Base-by-base conservation (phyloP, 1,140 invertebrate genomes). In the Drosophila punjabiensis region DNA sequence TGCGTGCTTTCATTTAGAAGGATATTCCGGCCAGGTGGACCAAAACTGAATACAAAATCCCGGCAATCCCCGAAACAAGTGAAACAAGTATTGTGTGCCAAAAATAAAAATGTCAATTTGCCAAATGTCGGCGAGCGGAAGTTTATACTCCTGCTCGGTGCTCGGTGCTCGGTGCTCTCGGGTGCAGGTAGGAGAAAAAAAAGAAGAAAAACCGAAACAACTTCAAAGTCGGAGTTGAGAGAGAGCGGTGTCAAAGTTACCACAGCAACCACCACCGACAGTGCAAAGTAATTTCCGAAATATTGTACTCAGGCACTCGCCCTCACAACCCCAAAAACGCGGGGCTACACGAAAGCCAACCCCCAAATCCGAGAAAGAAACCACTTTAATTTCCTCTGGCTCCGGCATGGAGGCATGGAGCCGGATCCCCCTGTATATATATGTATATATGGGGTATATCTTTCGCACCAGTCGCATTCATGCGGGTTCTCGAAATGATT, bases 31-130 rank as follows among this genome's bases (percentile, higher is more conserved):
- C 10, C 52, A 64, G 70, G 52, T 48, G 70, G 52, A 43, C 14
- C 52, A 56, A 61, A 61, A 53, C 69, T 30, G 63, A 76, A 67
- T 66, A 59, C 61, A 35, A 66, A 60, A 61, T 70, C 45, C 45
- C 55, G 13, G 39, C 50, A 67, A 77, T 67, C 33, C 75, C 73
- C 28, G 41, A 78, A 77, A 62, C 64, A 77, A 78, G 43, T 69
- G 67, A 66, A 82, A 73, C 33, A 76, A 76, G 70, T 79, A 84
- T 84, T 83, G 81, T 70, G 81, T 74, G 70, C 66, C 70, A 87
- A 84, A 84, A 81, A 76, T 84, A 90, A 90, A 90, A 89, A 89
- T 90, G 82, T 90, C 85, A 89, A 89, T 89, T 90, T 89, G 85
- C 85, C 85, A 89, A 89, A 86, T 82, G 85, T 74, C 82, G 82